Evolutionary conservation across 2,888 invertebrate genomes (phyloP).

Genomic region (Urechis unicinctus): DNA sequence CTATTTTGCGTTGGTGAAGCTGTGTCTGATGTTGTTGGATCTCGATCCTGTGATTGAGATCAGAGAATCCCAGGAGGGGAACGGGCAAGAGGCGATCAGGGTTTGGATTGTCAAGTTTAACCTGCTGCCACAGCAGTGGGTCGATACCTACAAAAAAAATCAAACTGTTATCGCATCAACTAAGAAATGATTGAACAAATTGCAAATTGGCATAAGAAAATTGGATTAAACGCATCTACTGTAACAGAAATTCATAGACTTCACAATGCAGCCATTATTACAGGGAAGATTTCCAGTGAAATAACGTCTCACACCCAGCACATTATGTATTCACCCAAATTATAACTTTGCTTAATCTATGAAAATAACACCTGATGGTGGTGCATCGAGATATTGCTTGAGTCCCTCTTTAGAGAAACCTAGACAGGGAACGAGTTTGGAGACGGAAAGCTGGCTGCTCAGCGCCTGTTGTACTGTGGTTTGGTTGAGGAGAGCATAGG

Average conservation of each 20-base stretch:
- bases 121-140: slow-evolving; percentile 88
- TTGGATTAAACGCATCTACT: too few relatives aligned
- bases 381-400: slow-evolving; percentile 80
- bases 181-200: too few relatives aligned
- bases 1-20: slow-evolving; percentile 67
- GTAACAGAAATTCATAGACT: too few relatives aligned
- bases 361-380: slow-evolving; percentile 59
- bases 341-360: neutral
- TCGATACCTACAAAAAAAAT: slow-evolving; percentile 68
- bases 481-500: slow-evolving; percentile 55
- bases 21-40: slow-evolving; percentile 66
- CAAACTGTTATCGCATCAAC: neutral
- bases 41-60: slow-evolving; percentile 67
- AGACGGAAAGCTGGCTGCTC: slow-evolving; percentile 63
- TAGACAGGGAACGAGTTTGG: slow-evolving; percentile 65
- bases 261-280: too few relatives aligned
- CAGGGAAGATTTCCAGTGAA: too few relatives aligned
- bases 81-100: slow-evolving; percentile 83
- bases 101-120: slow-evolving; percentile 91
- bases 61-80: slow-evolving; percentile 81
- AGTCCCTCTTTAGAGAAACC: slow-evolving; percentile 60
- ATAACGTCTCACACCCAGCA: too few relatives aligned
- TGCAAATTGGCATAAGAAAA: neutral
- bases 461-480: slow-evolving; percentile 57
- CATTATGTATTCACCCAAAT: too few relatives aligned